Evolutionary conservation across 2,797 vertebrate species (phyloP), one percentile per base, ranked within the genome.

Genomic region (Glossophaga mutica): DNA sequence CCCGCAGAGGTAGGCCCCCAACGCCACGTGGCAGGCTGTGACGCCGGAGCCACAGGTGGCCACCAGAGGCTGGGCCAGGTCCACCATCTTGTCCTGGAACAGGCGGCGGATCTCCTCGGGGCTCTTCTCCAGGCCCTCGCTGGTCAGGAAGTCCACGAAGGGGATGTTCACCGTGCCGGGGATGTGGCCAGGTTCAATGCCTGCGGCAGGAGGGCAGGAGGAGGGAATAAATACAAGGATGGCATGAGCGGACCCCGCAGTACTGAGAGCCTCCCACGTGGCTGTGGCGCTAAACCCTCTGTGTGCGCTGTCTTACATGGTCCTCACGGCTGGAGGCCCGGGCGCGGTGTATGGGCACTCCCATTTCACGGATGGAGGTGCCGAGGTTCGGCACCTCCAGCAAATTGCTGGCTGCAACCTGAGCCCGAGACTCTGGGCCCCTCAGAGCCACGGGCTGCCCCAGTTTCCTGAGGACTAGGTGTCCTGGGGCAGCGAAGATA

Each of bases 21-120:
- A 98, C 0, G 97, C 99, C 9, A 99, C 98, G 0, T 99, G 99
- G 97, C 99, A 99, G 12, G 99, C 99, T 0, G 99, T 99, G 96
- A 99, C 99, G 0, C 99, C 99, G 0, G 99, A 99, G 50, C 99
- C 99, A 29, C 99, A 99, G 0, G 99, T 98, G 46, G 98, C 98
- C 97, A 99, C 99, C 55, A 99, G 71, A 0, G 99, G 99, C 86
- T 97, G 98, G n/a, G 98, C 97, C 90, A 99, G 98, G 97, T 99
- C 99, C 91, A 99, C 99, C 4, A 99, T 99, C 24, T 99, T 99
- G 85, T 98, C 98, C 83, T 94, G 97, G 98, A 99, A 99, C 68
- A 99, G 91, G 62, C 48, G 92, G 34, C 71, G 96, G 97, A 99
- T 98, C 89, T 98, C 98, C 70, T 99, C 98, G 0, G 98, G 97